Evolutionary conservation across 2,113 vertebrate species (phyloP), one percentile per base, ranked within the genome.

Genomic region (Notiomystis cincta): DNA sequence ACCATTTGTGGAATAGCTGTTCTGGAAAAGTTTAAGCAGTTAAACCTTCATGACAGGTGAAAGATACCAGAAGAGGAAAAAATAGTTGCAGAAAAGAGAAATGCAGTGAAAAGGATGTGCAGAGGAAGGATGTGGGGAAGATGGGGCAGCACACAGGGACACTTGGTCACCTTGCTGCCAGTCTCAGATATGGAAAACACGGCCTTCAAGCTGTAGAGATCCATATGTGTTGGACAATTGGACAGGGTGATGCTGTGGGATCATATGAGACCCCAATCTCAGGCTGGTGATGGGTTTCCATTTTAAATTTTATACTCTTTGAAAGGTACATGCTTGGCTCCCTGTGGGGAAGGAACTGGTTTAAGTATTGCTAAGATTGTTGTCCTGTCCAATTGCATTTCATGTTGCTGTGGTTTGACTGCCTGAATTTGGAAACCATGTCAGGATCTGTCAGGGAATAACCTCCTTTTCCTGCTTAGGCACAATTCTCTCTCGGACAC

Each of bases 31-130:
- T 23, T 48, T 31, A 44, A 48, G 54, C 38, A 73, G 35, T 38
- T 53, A 67, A 77, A 76, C 22, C 9, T 42, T 61, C 1, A 2
- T 58, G 60, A 51, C 6, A 83, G 38, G 19, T 51, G 7, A 40
- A 79, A 92, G 40, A 48, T 30, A 60, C 8, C 5, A 3, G 61
- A 37, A 79, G 25, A 51, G 9, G 44, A 79, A 79, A 78, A 0
- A 53, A 7, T 6, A 38, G 54, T 76, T 53, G 20, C 15, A 27
- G 50, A 69, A 50, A 48, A 31, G 37, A 66, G 23, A 15, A 37
- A 1, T 0, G 0, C 31, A 22, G n/a, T 16, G 30, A 67, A 61
- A 54, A 7, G 19, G 6, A 15, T 28, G 15, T 35, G 78, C 50
- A 60, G 42, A 70, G 35, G 4, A 66, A 85, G 6, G n/a, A 7